Base-by-base conservation (phyloP, 1,140 invertebrate species). In the Procambarus virginalis region DNA sequence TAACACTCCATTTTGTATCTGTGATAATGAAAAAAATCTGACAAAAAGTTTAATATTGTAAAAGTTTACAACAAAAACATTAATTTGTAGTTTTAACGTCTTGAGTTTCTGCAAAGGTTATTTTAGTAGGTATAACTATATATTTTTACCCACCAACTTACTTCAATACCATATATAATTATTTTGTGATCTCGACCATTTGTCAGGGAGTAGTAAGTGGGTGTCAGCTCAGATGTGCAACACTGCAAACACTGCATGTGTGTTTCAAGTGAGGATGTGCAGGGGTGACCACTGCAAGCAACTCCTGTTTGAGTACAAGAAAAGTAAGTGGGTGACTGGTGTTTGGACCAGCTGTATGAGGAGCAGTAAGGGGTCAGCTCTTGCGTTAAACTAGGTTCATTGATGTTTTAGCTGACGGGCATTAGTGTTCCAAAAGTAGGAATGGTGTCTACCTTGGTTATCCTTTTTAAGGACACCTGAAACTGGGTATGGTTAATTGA, bases 1-100 rank as follows among this genome's bases (percentile, higher is more conserved):
- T 49, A 51, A 86, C 77, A 86, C 89, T 90, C 89, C 89, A 90
- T 90, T 80, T 85, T 90, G 78, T 85, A 90, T 90, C 89, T 90
- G 89, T 90, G 89, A 90, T 90, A 90, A 90, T 45, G 64, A 84
- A 89, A 81, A 90, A 81, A 90, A 80, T 70, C 76, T 51, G 75
- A 85, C 60, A 90, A 90, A 90, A 85, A 85, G 75, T 85, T 90
- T 85, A 90, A 90, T 86, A 79, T 85, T 80, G 58, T 58, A 81
- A 90, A 86, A 85, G 76, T 73, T 20, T 84, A 82, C 76, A 85
- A 68, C 77, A 90, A 85, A 90, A 86, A 81, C 12, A 81, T 86
- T 84, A 86, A 85, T 85, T 90, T 90, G 64, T 90, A 83, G 49
- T 58, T 75, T 83, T 89, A 68, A 55, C 17, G 64, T 75, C 60